A percentile compares a stretch with the other conserved stretches of the same genome.
phyloP scores from a whole-genome alignment of 1,140 invertebrate genomes.

The Mercenaria mercenaria region DNA sequence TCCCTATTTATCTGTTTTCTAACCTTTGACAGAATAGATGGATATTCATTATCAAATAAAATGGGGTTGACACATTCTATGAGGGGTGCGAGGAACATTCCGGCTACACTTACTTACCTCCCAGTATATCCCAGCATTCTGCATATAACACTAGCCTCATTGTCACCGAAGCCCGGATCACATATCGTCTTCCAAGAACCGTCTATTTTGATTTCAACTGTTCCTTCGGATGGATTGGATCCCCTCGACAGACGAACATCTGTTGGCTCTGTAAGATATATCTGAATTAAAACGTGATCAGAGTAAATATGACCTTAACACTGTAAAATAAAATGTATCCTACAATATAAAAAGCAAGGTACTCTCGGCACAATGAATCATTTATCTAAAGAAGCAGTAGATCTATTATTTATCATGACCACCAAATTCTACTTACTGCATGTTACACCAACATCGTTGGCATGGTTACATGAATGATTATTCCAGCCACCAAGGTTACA shows the following conservation, averaged over 20 bases:
- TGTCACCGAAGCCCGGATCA: constrained; percentile 73
- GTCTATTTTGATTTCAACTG: constrained; percentile 64
- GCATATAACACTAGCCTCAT: constrained; percentile 74
- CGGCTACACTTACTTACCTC: constrained; percentile 23
- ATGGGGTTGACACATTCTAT: too few species aligned
- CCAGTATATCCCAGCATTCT: constrained; percentile 73
- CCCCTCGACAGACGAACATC: constrained; percentile 39
- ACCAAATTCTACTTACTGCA: constrained; percentile 62
- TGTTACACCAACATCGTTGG: constrained; percentile 43
- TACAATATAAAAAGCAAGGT: too few species aligned
- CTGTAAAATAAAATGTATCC: too few species aligned
- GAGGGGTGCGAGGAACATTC: too few species aligned
- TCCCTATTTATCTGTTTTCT: too few species aligned
- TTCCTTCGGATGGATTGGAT: constrained; percentile 64
- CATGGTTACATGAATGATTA: constrained; percentile 51
- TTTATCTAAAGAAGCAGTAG: too few species aligned
- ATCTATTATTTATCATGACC: too few species aligned
- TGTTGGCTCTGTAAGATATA: constrained; percentile 48
- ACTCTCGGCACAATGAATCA: too few species aligned
- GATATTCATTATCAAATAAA: too few species aligned
- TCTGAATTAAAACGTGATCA: too few species aligned
- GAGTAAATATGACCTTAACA: too few species aligned
- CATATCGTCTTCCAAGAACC: constrained; percentile 75
- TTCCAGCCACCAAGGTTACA: constrained; percentile 46
- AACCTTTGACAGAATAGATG: too few species aligned